Evolutionary conservation across 1,140 invertebrate species (phyloP).

Genomic region (Platorchestia sp.): DNA sequence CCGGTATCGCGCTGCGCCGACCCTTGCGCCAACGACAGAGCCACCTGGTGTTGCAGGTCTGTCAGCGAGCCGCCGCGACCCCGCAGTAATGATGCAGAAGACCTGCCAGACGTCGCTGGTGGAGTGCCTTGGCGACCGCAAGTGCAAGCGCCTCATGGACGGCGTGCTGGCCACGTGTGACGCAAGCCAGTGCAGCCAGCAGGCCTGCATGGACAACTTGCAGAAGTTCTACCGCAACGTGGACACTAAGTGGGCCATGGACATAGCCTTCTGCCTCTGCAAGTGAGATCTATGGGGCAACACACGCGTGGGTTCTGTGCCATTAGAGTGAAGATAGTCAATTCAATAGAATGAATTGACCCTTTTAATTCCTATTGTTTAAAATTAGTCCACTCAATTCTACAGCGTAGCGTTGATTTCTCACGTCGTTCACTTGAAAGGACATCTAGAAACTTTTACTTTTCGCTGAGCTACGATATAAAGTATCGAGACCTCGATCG

Average conservation of each 20-base stretch:
- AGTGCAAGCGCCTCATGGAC: slow-evolving; percentile 81
- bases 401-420: background rate
- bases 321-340: background rate
- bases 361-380: background rate
- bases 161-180: slow-evolving; percentile 87
- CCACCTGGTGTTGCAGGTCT: slow-evolving; percentile 8
- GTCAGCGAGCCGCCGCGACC: slow-evolving; percentile 24
- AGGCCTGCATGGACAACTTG: slow-evolving; percentile 89
- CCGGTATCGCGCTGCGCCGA: background rate
- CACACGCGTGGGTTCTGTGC: background rate
- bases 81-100: slow-evolving; percentile 60
- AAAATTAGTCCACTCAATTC: background rate
- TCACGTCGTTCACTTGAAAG: background rate
- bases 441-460: background rate
- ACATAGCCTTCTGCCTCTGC: slow-evolving; percentile 93
- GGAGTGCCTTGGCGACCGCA: slow-evolving; percentile 81
- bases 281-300: slow-evolving; percentile 78
- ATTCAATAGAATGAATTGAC: background rate
- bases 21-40: background rate
- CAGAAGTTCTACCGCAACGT: slow-evolving; percentile 86
- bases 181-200: slow-evolving; percentile 78
- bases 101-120: slow-evolving; percentile 84
- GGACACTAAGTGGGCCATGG: slow-evolving; percentile 83
- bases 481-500: background rate
- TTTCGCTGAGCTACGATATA: background rate